Base-by-base conservation (phyloP, 1,140 invertebrate genomes). In the Tyrophagus putrescentiae region DNA sequence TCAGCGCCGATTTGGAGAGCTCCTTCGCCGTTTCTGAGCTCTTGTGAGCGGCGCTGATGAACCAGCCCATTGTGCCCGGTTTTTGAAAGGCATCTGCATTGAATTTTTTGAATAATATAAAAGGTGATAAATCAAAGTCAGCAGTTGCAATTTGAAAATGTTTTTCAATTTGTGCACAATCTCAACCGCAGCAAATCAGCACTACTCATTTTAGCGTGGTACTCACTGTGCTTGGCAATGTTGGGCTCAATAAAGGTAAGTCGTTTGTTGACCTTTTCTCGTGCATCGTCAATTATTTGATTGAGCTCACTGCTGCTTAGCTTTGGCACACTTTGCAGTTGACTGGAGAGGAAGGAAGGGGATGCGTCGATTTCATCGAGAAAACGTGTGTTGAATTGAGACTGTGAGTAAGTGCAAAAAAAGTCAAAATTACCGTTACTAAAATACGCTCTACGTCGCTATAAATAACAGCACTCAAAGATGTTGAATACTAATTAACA, bases 21-120 rank as follows among this genome's bases (percentile, higher is more conserved):
- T 78, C 77, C 61, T 75, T 74, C 41, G 74, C 72, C 4, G 69
- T 64, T 11, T 70, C 62, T 62, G 73, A 75, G 3, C 70, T 73
- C 60, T 72, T 71, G 57, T 75, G 72, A 4, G 76, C 75, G 0
- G 73, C 74, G 13, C 73, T 71, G 68, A 75, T 75, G 65, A 74
- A 77, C 76, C 76, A 78, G 4, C 74, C 75, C 5, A 75, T 70
- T 16, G 69, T 72, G 4, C 71, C 73, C 9, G 71, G 72, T 13
- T 61, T 63, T 64, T 73, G 72, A 28, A 68, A 64, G 4, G 71
- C 71, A 16, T 73, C 72, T 75, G n/a, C n/a, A n/a, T n/a, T n/a
- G 60, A 65, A 23, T 16, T 16, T 36, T 39, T 11, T 39, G 36
- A 39, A 39, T 13, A 39, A 39, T 13, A 39, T 39, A 39, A n/a